phyloP scores from a whole-genome alignment of 2,888 invertebrate genomes.

The Lasioglossum villosulum region DNA sequence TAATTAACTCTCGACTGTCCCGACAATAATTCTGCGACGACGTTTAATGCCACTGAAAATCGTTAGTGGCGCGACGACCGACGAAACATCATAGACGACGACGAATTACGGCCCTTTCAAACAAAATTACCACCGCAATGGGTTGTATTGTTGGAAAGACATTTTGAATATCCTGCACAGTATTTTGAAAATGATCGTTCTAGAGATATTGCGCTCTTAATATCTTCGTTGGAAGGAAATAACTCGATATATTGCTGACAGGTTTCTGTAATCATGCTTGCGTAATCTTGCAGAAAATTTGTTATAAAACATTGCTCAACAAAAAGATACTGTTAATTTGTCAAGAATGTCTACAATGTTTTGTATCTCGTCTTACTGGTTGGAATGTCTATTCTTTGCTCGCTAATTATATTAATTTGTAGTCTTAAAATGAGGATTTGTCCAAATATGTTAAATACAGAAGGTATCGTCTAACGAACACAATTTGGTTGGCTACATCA shows the following conservation, averaged over 20 bases:
- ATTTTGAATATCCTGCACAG: not conserved
- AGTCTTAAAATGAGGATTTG: no score
- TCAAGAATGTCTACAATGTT: no score
- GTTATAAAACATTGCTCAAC: no score
- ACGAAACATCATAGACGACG: conserved; percentile 1
- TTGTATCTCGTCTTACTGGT: no score
- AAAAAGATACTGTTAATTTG: no score
- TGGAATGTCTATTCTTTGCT: no score
- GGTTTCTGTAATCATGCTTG: no score
- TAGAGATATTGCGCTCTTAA: not conserved
- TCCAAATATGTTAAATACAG: no score
- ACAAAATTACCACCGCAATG: not conserved
- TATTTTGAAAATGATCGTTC: not conserved
- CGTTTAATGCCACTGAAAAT: conserved; percentile 4
- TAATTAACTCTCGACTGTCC: conserved; percentile 32
- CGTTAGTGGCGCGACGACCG: not conserved
- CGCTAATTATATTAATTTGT: no score
- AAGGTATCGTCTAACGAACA: no score
- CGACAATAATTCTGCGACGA: conserved; percentile 1
- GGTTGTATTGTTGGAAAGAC: not conserved
- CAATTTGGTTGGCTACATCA: no score
- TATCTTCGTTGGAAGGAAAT: not conserved
- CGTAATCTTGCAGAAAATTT: no score
- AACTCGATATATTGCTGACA: not conserved
- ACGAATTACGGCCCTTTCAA: not conserved